Conservation (phyloP, 2,113 vertebrate species). For the Ammodytes dubius region DNA sequence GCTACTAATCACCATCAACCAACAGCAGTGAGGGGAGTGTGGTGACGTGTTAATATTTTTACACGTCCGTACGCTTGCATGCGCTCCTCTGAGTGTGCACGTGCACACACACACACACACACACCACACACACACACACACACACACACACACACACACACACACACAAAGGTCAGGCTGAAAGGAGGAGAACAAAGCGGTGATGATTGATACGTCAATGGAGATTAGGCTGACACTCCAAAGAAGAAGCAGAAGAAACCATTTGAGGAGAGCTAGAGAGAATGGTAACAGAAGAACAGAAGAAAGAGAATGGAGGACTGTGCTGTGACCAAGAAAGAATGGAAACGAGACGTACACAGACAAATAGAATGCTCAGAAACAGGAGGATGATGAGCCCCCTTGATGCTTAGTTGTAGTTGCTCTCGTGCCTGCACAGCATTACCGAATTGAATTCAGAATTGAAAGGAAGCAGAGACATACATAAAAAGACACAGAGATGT, state of each 20-base stretch:
- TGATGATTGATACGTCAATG: conserved; percentile 67
- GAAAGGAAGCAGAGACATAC: conserved; percentile 55
- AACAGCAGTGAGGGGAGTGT: conserved; percentile 47
- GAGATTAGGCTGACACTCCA: conserved; percentile 57
- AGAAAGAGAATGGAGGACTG: conserved; percentile 14
- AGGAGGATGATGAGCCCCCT: conserved; percentile 5
- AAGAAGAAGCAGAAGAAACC: conserved; percentile 18
- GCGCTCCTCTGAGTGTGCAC: no score
- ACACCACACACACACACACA: background rate
- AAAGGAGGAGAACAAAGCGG: conserved; percentile 60
- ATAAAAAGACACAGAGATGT: conserved; percentile 45
- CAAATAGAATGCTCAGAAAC: conserved; percentile 35
- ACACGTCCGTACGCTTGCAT: conserved; percentile 27
- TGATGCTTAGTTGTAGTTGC: conserved; percentile 11
- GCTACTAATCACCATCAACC: conserved; percentile 83
- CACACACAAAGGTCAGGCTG: conserved; percentile 38
- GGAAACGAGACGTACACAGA: conserved; percentile 41
- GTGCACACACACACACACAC: background rate
- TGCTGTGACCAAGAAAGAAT: conserved; percentile 14
- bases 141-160: conserved; percentile 3
- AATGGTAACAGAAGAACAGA: background rate
- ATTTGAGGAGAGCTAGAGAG: conserved; percentile 10
- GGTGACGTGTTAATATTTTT: conserved; percentile 82
- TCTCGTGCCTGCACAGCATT: conserved; percentile 27
- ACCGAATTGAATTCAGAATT: conserved; percentile 30